Conservation (phyloP, 2,113 vertebrate species). For the Lagopus leucura region DNA sequence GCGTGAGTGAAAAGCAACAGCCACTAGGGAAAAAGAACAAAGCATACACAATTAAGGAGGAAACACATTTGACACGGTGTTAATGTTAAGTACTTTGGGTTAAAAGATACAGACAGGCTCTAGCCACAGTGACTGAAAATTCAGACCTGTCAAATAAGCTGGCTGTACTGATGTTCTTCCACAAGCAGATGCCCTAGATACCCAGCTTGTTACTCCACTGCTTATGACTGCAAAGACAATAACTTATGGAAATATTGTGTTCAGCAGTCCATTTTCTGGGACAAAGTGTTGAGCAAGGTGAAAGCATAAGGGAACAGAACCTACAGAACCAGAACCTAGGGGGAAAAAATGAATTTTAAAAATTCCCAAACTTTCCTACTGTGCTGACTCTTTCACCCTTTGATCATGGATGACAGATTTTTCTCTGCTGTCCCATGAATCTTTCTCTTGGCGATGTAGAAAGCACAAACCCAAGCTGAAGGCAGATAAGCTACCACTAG, state of each 20-base stretch:
- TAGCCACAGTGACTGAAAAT: background rate
- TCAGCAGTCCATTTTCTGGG: background rate
- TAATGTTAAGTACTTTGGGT: background rate
- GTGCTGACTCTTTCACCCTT: background rate
- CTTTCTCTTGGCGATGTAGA: background rate
- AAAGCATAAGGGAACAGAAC: slow-evolving; percentile 29
- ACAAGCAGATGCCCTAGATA: background rate
- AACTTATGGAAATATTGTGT: slow-evolving; percentile 22
- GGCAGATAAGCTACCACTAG: slow-evolving; percentile 26
- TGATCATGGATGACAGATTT: background rate
- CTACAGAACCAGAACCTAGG: background rate
- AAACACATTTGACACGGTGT: background rate
- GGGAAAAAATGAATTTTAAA: background rate
- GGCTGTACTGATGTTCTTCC: background rate
- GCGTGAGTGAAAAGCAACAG: background rate
- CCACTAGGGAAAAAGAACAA: background rate
- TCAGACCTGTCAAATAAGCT: background rate
- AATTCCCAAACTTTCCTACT: background rate
- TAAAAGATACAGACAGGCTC: background rate
- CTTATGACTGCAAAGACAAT: slow-evolving; percentile 2
- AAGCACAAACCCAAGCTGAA: background rate
- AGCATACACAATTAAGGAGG: background rate
- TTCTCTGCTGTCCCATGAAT: background rate
- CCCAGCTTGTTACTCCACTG: background rate
- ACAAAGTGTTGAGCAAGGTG: background rate